Base-by-base conservation (phyloP, 2,888 invertebrate genomes). In the Magallana nippona region DNA sequence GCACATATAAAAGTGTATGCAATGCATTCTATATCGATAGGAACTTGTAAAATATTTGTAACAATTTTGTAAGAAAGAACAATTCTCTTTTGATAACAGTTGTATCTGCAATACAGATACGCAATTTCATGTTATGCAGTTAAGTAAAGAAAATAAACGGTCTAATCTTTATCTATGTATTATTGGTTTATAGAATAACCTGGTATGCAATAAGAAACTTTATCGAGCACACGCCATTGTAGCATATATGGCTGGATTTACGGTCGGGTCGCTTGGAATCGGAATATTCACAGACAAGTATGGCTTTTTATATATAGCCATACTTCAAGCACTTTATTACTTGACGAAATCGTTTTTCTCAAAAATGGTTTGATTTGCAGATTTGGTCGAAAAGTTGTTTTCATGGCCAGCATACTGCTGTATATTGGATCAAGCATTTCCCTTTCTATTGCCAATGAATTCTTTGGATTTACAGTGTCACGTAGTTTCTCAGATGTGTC, bases 401-500 rank as follows among this genome's bases (percentile, higher is more conserved):
- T 85, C 10, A 83, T 85, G 56, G 27, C 55, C 0, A 62, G 78
- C 27, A n/a, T 85, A 5, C 22, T 83, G 1, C 56, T 85, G 10
- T 44, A 83, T 17, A 79, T 79, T 58, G 22, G 57, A 22, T 82
- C 83, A 22, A 85, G 83, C n/a, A 79, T 83, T 22, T 2, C 56
- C 55, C 55, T 81, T 10, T 60, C 79, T 3, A 82, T 85, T 63
- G 79, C 82, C 13, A 15, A 27, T 1, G 79, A 83, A 55, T 85
- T 79, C 57, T 22, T 55, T 55, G 58, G 55, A n/a, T 85, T 85
- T 58, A 79, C 60, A n/a, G n/a, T 56, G n/a, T 32, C 79, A 19
- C 44, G 85, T 13, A 82, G 81, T 57, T 63, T 85, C 22, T 85
- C 85, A 15, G 85, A 83, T 15, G 60, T 82, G n/a, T 81, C 85